These are phyloP conservation scores for Daphoenositta chrysoptera DNA, from an alignment of 2,113 vertebrate species.

Conservation along the genomic window DNA sequence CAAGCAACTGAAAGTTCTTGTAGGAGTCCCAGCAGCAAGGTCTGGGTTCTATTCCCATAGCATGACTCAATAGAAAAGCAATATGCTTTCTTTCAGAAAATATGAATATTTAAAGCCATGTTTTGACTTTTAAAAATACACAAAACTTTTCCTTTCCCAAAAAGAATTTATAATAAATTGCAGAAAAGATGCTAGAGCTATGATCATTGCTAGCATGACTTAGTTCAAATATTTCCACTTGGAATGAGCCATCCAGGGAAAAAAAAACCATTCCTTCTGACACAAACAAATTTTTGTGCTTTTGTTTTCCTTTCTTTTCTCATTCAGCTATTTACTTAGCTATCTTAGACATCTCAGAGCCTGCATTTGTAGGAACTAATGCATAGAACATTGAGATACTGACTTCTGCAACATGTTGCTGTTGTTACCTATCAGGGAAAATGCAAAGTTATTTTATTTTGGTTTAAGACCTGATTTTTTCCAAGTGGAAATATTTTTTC, in stretches of 20 bases:
- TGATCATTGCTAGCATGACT: background rate
- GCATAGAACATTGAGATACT: background rate
- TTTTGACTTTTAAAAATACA: conserved; percentile 79
- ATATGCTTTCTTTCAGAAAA: conserved; percentile 79
- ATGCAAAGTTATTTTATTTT: background rate
- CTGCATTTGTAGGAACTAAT: background rate
- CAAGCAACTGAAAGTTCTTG: conserved; percentile 42
- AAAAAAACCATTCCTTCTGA: background rate
- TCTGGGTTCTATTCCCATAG: conserved; percentile 63
- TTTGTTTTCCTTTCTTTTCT: background rate
- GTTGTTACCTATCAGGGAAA: background rate
- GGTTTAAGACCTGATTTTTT: background rate
- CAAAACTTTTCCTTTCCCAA: conserved; percentile 64
- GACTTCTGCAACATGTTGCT: background rate
- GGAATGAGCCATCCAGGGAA: background rate
- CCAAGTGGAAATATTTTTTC: background rate
- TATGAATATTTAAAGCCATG: conserved; percentile 67
- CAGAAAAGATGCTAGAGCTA: conserved; percentile 4
- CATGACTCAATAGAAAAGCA: conserved; percentile 65
- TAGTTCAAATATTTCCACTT: background rate
- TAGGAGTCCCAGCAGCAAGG: conserved; percentile 7
- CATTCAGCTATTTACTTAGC: background rate
- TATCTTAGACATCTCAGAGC: background rate
- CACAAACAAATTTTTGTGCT: background rate
- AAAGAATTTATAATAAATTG: conserved; percentile 62